Base-by-base conservation (phyloP, 2,888 invertebrate genomes). In the Meteorus colon region DNA sequence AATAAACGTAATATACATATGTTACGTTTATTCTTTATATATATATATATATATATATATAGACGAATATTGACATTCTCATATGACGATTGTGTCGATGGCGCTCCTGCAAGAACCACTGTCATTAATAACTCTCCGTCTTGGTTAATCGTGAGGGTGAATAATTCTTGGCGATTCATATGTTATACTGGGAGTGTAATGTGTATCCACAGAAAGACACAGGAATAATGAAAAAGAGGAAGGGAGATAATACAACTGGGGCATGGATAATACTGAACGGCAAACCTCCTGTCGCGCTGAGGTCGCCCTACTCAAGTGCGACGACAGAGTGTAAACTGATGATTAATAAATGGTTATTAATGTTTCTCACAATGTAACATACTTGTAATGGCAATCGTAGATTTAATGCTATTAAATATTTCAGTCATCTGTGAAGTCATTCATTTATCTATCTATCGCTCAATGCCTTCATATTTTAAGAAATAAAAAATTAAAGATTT, bases 341-440 rank as follows among this genome's bases (percentile, higher is more conserved):
- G 78, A 74, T 80, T 80, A 78, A 80, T 78, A 80, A 80, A 80
- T 80, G 77, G 74, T 77, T 78, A 78, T 78, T 80, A 80, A 80
- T 78, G 67, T 74, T 48, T 69, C 48, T 68, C 51, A 62, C 48
- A 12, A 68, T 41, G 41, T 19, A 45, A 31, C 24, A 37, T 31
- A 24, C 63, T 6, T 19, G 55, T 45, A 62, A 74, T 74, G 63
- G 68, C 62, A 63, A 62, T 59, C 59, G 67, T 68, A 29, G 60
- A 37, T 14, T 37, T 41, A 24, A 41, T 48, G 27, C 48, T 62
- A 63, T 27, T 74, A 68, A 8, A 55, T 55, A 41, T 41, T 41
- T 12, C 8, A 41, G 0, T 41, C 41, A 41, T 41, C 12, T 8
- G 8, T 41, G 41, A 6, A 12, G 8, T 41, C 2, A 12, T 41